Evolutionary conservation across 2,113 vertebrate species (phyloP).

Genomic region (Anhinga anhinga): DNA sequence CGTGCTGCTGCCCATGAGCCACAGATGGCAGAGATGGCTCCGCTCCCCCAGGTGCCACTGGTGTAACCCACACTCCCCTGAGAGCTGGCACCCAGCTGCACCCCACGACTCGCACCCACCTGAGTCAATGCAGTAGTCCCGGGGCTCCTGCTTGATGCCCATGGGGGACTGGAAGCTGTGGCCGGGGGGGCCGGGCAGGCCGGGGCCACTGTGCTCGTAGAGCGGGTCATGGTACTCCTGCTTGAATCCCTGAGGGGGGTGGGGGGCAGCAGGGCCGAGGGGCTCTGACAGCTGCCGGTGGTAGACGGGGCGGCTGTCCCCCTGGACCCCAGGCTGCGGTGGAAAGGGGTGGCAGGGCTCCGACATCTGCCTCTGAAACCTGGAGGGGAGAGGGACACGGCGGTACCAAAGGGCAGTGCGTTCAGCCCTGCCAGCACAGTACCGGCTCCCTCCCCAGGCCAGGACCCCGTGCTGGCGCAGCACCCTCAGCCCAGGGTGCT

Average conservation of each 20-base stretch:
- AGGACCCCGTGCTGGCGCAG: accelerated
- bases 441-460: accelerated
- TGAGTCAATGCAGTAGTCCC: constrained; percentile 95
- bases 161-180: constrained; percentile 84
- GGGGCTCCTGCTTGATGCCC: constrained; percentile 95
- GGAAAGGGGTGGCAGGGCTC: constrained; percentile 87
- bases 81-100: accelerated
- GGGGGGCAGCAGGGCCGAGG: constrained; percentile 75
- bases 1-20: accelerated
- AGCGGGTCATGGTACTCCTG: constrained; percentile 90
- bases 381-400: neutral
- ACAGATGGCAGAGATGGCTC: neutral
- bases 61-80: accelerated
- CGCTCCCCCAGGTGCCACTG: neutral
- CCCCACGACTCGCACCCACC: constrained; percentile 72
- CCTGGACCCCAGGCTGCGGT: constrained; percentile 75
- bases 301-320: constrained; percentile 85
- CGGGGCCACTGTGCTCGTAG: constrained; percentile 85
- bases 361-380: constrained; percentile 95
- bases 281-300: constrained; percentile 95
- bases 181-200: constrained; percentile 73
- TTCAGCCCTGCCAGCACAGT: accelerated
- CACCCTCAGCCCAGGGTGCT: neutral
- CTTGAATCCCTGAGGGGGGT: constrained; percentile 89
- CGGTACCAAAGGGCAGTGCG: accelerated